Percentiles rank a stretch among this genome's conserved stretches.
phyloP scores from a whole-genome alignment of 2,113 vertebrate genomes.

The Corydoras maculifer region DNA sequence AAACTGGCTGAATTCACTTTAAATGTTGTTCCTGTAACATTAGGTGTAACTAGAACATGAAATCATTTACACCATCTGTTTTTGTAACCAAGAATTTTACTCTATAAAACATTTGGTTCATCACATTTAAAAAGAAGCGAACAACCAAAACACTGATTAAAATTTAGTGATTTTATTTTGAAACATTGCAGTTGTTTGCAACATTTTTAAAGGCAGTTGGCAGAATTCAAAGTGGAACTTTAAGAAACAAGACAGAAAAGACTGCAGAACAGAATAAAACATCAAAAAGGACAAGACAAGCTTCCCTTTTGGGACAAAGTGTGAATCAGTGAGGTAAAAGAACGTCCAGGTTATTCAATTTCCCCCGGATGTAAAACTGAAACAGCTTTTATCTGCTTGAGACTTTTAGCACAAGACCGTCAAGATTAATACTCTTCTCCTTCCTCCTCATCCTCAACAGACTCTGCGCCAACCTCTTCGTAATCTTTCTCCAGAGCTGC shows the following conservation, averaged over 20 bases:
- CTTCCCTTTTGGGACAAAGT: conserved; percentile 11
- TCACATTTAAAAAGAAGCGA: background rate
- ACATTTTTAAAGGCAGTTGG: background rate
- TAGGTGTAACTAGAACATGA: no score
- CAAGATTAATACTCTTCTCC: conserved; percentile 69
- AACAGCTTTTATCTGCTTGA: background rate
- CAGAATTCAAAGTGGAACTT: conserved; percentile 11
- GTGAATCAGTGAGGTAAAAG: conserved; percentile 7
- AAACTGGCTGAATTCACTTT: no score
- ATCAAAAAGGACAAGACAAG: conserved; percentile 18
- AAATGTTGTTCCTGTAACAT: no score
- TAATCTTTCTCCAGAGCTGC: conserved; percentile 83
- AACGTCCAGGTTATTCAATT: conserved; percentile 8
- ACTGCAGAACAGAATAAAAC: conserved; percentile 12
- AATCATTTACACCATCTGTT: no score
- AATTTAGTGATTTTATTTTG: conserved; percentile 31
- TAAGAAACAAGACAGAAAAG: conserved; percentile 1
- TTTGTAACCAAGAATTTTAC: no score
- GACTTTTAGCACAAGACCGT: background rate
- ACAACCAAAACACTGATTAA: background rate
- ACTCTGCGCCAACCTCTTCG: conserved; percentile 76
- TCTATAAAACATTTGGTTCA: background rate
- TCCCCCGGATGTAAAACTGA: background rate
- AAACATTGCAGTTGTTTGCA: conserved; percentile 22
- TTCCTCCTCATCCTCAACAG: conserved; percentile 68